Conservation (phyloP, 2,888 invertebrate species). For the Eupithecia subfuscata region DNA sequence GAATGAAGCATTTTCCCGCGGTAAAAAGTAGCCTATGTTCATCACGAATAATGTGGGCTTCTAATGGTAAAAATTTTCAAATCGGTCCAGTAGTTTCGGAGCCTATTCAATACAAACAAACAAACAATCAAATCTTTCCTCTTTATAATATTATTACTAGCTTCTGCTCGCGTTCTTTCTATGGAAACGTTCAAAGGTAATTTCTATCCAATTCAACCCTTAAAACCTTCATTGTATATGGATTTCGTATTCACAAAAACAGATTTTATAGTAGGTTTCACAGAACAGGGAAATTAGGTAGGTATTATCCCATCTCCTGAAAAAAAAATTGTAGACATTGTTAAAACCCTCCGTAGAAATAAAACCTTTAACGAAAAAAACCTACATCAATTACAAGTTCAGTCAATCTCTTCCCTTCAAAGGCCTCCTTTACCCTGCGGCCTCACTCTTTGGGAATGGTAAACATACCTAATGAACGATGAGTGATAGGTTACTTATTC, state of each 20-base stretch:
- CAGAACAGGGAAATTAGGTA: not conserved
- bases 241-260: not conserved
- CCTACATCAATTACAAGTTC: not conserved
- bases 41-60: no score
- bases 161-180: no score
- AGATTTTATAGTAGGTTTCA: not conserved
- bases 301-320: not conserved
- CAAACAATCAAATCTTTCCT: no score
- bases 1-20: no score
- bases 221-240: not conserved
- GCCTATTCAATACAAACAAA: no score
- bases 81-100: no score
- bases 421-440: not conserved
- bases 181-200: no score
- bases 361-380: not conserved
- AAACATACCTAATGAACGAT: constrained; percentile 7
- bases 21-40: no score
- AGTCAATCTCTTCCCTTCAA: not conserved
- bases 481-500: not conserved
- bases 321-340: not conserved
- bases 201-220: no score
- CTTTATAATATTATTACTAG: no score
- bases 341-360: not conserved
- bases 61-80: no score
- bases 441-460: not conserved